A percentile compares a stretch with the other conserved stretches of the same genome.
Evolutionary conservation across 2,797 vertebrate genomes (phyloP).

Genomic region (Adrianichthys oophorus): DNA sequence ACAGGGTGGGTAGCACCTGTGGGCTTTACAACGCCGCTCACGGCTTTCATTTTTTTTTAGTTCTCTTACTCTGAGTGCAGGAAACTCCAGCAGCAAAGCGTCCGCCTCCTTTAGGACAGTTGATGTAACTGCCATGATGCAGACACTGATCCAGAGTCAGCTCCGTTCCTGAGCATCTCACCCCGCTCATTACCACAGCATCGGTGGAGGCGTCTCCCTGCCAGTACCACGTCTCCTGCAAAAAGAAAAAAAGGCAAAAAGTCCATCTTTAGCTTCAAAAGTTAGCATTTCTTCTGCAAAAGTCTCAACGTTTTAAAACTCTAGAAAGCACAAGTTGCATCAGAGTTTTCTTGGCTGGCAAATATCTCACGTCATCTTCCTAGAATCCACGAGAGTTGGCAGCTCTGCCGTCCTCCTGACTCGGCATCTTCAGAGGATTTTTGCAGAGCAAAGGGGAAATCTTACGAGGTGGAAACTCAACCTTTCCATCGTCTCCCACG

Average conservation of each 20-base stretch:
- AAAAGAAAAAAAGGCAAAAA: conserved; percentile 13
- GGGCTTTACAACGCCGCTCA: too few relatives aligned
- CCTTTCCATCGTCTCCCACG: conserved; percentile 45
- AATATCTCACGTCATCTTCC: too few relatives aligned
- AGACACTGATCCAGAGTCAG: conserved; percentile 90
- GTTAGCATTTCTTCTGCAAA: too few relatives aligned
- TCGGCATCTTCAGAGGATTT: conserved; percentile 40
- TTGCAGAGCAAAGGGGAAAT: conserved; percentile 32
- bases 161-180: conserved; percentile 95
- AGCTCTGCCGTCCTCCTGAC: conserved; percentile 38
- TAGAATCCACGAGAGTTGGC: not conserved
- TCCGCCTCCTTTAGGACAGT: conserved; percentile 85
- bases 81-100: conserved; percentile 89
- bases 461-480: conserved; percentile 30
- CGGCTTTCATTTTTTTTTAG: not conserved
- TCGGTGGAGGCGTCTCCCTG: conserved; percentile 76
- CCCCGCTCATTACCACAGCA: conserved; percentile 88
- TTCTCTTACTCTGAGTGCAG: conserved; percentile 87
- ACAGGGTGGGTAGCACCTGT: too few relatives aligned
- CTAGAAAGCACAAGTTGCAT: not conserved
- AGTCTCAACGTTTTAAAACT: too few relatives aligned
- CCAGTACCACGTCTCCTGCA: conserved; percentile 97
- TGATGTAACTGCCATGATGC: conserved; percentile 82
- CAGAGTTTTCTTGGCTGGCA: too few relatives aligned
- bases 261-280: not conserved